Evolutionary conservation across 2,797 vertebrate species (phyloP), one percentile per base, ranked within the genome.

Genomic region (Valencia hispanica): DNA sequence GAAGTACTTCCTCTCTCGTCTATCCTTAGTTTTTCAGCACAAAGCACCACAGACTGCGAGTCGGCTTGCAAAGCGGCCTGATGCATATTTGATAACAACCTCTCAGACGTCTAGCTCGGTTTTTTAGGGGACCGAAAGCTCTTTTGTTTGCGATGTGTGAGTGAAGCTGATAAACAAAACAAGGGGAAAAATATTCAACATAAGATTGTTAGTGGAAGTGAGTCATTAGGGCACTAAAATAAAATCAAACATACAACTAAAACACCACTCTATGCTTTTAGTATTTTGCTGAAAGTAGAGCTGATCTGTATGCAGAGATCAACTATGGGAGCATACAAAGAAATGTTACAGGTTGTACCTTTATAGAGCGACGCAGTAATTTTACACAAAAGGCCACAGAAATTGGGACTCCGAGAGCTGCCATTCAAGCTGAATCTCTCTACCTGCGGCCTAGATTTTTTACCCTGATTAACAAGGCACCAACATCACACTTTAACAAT

Each of bases 21-120:
- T 61, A 77, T 41, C 34, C 68, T 39, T 27, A 65, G 70, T 39
- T 50, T 27, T 34, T 61, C 43, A 32, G 81, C 85, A 41, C 81
- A 70, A 71, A 50, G 73, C 43, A 69, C 69, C 39, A 50, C 63
- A 72, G 68, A 70, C 53, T 73, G 59, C 65, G 61, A 55, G 6
- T 79, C 71, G 80, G 63, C 78, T 72, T 74, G 78, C 63, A 80
- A 41, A 66, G 63, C n/a, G 39, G 36, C 11, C 85, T 83, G 70
- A 76, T 95, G 68, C 89, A 93, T 93, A 87, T 93, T 93, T 94
- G 89, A 94, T 87, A 79, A 70, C 68, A 10, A 66, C 72, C 76
- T 85, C 74, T 79, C 77, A 75, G 32, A 75, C 72, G 20, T 70
- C 71, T 69, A 55, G 79, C 82, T 74, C 83, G 78, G 81, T 82